These are phyloP conservation scores for Nasalis larvatus DNA, from an alignment of 2,113 vertebrate species.

Conservation along the genomic window DNA sequence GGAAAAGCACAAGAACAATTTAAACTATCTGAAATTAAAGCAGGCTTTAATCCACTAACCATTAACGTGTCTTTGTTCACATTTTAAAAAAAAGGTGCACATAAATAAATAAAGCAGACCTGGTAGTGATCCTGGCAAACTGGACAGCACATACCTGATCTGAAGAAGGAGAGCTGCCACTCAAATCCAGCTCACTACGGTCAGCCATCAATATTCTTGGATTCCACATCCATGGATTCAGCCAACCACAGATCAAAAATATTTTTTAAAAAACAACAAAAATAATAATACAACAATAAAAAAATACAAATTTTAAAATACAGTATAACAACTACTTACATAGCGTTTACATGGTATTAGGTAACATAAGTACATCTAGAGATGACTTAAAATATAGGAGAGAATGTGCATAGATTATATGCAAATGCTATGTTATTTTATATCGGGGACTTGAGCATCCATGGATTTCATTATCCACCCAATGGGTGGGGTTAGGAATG, in stretches of 20 bases:
- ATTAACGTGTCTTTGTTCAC: neutral
- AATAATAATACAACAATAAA: neutral
- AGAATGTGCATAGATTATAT: neutral
- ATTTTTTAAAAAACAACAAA: neutral
- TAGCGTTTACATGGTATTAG: neutral
- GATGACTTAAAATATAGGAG: neutral
- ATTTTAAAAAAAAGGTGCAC: neutral
- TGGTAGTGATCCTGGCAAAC: neutral
- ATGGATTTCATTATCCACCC: neutral
- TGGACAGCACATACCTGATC: neutral
- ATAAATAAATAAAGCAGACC: neutral
- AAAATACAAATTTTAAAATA: neutral
- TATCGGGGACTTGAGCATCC: neutral
- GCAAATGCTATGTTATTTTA: neutral
- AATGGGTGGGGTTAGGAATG: neutral
- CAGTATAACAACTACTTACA: neutral
- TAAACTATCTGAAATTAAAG: slow-evolving; percentile 10
- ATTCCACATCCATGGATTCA: neutral
- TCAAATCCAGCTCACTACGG: neutral
- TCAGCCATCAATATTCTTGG: neutral
- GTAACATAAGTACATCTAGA: neutral
- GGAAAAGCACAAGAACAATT: neutral
- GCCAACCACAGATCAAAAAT: neutral
- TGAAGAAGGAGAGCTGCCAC: neutral
- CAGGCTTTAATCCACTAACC: neutral